A percentile compares a stretch with the other conserved stretches of the same genome.
These are phyloP conservation scores for Bactericera cockerelli DNA, from an alignment of 1,140 invertebrate genomes.

Conservation along the genomic window DNA sequence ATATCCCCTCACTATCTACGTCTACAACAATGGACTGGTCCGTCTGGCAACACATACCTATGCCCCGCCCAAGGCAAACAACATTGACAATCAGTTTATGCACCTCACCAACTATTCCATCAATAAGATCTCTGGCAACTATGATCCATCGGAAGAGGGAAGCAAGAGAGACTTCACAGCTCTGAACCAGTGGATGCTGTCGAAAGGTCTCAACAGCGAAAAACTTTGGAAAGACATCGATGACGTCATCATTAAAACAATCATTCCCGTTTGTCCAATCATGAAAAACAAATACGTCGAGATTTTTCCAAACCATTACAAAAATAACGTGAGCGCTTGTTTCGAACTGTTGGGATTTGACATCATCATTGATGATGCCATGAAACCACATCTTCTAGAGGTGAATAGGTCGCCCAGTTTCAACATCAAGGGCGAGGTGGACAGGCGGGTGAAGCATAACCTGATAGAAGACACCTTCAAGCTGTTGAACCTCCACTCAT, in stretches of 20 bases:
- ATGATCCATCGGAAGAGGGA: conserved; percentile 20
- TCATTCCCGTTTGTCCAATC: conserved; percentile 66
- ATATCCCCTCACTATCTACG: conserved; percentile 80
- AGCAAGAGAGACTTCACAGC: too few species aligned
- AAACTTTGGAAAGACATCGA: conserved; percentile 65
- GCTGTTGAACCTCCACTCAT: conserved; percentile 63
- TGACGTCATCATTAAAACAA: conserved; percentile 78
- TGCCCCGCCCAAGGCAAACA: conserved; percentile 37
- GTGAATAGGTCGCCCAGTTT: conserved; percentile 84
- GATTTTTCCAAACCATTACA: conserved; percentile 72
- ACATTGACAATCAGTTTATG: conserved; percentile 78
- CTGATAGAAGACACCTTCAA: conserved; percentile 64
- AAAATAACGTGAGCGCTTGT: conserved; percentile 66
- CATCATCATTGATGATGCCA: conserved; percentile 63
- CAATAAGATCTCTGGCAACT: conserved; percentile 51
- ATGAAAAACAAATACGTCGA: conserved; percentile 76
- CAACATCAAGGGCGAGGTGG: conserved; percentile 65
- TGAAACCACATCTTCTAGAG: conserved; percentile 74
- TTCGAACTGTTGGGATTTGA: conserved; percentile 83
- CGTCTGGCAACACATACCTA: conserved; percentile 76
- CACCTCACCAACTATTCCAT: conserved; percentile 95
- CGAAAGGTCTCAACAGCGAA: conserved; percentile 52
- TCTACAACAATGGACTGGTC: conserved; percentile 90
- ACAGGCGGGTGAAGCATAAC: conserved; percentile 66
- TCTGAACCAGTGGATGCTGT: too few species aligned